phyloP scores from a whole-genome alignment of 92 coral and sea anemone genomes.

The Porites lobata region DNA sequence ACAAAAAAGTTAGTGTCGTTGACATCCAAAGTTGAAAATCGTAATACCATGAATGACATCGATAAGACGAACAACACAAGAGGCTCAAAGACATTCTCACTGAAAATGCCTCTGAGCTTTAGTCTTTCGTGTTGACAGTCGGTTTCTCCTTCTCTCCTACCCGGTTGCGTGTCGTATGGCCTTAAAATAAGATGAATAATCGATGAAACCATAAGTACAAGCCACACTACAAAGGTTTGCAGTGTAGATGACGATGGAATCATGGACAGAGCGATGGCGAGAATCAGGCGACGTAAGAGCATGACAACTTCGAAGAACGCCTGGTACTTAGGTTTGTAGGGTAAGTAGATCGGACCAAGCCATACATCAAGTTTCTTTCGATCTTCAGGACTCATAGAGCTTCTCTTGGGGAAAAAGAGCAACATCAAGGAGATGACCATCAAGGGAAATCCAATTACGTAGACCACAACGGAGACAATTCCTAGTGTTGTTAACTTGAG shows the following conservation, averaged over 20 bases:
- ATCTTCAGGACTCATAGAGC: conserved; percentile 37
- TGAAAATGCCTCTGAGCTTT: background rate
- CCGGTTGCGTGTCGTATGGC: conserved; percentile 29
- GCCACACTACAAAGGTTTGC: conserved; percentile 64
- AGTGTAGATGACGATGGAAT: conserved; percentile 53
- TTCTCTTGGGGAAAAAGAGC: conserved; percentile 49
- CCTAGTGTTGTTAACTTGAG: conserved; percentile 36
- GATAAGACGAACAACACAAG: conserved; percentile 61
- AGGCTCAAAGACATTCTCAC: conserved; percentile 64
- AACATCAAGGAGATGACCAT: conserved; percentile 48
- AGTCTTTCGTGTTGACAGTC: background rate
- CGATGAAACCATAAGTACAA: conserved; percentile 50
- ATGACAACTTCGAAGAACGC: conserved; percentile 60
- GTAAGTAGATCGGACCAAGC: conserved; percentile 72
- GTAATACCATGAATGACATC: conserved; percentile 59
- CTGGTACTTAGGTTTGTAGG: conserved; percentile 67
- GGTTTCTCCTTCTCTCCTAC: background rate
- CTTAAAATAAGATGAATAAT: conserved; percentile 26
- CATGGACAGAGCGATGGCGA: conserved; percentile 65
- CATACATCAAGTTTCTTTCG: conserved; percentile 60
- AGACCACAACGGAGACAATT: conserved; percentile 50
- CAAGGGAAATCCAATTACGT: conserved; percentile 59
- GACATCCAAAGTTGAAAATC: conserved; percentile 64
- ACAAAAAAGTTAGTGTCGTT: conserved; percentile 6
- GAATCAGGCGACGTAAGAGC: conserved; percentile 56